Evolutionary conservation across 2,113 vertebrate genomes (phyloP).

Genomic region (Pelobates fuscus): DNA sequence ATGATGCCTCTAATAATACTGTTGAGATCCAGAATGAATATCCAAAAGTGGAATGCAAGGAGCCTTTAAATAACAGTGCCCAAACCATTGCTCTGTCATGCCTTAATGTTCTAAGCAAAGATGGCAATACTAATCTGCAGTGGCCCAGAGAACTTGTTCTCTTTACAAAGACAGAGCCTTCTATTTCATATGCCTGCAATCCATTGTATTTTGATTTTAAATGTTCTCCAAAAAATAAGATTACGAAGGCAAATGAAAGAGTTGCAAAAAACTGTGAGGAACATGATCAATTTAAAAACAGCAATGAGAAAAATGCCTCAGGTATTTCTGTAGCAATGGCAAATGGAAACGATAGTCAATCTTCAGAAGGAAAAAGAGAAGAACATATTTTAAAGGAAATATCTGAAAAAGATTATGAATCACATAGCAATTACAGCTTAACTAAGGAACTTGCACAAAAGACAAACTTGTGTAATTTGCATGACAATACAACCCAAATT

Average conservation of each 20-base stretch:
- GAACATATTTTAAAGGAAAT: slow-evolving; percentile 67
- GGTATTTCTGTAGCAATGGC: slow-evolving; percentile 65
- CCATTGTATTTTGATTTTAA: slow-evolving; percentile 80
- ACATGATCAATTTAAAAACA: slow-evolving; percentile 51
- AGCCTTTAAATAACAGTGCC: slow-evolving; percentile 52
- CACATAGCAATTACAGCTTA: slow-evolving; percentile 66
- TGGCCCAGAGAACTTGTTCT: slow-evolving; percentile 88
- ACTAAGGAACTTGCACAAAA: slow-evolving; percentile 56
- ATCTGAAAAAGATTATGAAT: slow-evolving; percentile 69
- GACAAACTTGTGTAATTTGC: slow-evolving; percentile 56
- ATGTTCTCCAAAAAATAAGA: slow-evolving; percentile 65
- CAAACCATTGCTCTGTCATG: slow-evolving; percentile 67
- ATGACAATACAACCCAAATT: slow-evolving; percentile 68
- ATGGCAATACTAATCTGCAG: slow-evolving; percentile 78
- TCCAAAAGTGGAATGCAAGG: slow-evolving; percentile 34
- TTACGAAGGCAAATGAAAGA: slow-evolving; percentile 52
- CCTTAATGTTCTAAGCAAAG: slow-evolving; percentile 80
- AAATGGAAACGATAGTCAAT: slow-evolving; percentile 69
- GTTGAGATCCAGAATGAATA: slow-evolving; percentile 47
- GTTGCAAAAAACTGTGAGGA: slow-evolving; percentile 55
- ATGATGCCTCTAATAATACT: slow-evolving; percentile 49
- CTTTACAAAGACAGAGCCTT: slow-evolving; percentile 88
- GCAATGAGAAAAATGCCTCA: slow-evolving; percentile 61
- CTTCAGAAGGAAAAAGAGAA: slow-evolving; percentile 78
- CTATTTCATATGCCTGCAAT: slow-evolving; percentile 91